phyloP scores from a whole-genome alignment of 1,140 invertebrate genomes.

The Panulirus ornatus region DNA sequence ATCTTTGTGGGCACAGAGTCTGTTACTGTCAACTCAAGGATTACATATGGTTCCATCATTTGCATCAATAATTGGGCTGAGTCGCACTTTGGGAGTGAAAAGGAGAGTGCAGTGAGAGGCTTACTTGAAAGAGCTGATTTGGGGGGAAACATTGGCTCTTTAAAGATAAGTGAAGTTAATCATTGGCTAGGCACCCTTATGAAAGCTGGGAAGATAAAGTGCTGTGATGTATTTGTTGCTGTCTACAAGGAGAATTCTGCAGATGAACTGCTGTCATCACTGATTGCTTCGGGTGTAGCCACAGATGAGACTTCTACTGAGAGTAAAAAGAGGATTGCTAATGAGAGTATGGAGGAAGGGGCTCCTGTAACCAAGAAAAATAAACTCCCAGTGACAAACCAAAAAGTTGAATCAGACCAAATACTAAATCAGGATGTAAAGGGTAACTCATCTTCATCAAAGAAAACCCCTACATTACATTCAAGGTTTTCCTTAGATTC shows the following conservation, averaged over 20 bases:
- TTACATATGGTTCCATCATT: constrained; percentile 68
- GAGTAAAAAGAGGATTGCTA: background rate
- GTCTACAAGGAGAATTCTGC: constrained; percentile 23
- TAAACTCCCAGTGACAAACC: no score
- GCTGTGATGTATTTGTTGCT: constrained; percentile 58
- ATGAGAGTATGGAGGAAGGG: background rate
- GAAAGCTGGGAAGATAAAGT: constrained; percentile 30
- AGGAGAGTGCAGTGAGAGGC: constrained; percentile 32
- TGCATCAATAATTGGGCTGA: constrained; percentile 56
- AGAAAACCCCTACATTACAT: background rate
- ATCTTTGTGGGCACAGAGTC: constrained; percentile 57
- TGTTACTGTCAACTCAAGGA: constrained; percentile 69
- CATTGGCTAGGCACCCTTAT: constrained; percentile 41
- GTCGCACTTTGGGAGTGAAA: background rate
- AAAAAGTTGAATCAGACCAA: background rate
- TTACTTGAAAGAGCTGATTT: constrained; percentile 62
- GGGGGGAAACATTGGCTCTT: constrained; percentile 40
- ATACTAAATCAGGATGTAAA: background rate
- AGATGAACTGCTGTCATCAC: background rate
- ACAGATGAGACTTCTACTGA: background rate
- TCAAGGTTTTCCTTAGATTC: background rate
- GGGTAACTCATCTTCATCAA: background rate
- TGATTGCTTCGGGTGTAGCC: background rate
- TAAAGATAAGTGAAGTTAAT: constrained; percentile 47
- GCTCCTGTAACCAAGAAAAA: no score